Conservation (phyloP, 2,113 vertebrate genomes). For the Spilogale gracilis region DNA sequence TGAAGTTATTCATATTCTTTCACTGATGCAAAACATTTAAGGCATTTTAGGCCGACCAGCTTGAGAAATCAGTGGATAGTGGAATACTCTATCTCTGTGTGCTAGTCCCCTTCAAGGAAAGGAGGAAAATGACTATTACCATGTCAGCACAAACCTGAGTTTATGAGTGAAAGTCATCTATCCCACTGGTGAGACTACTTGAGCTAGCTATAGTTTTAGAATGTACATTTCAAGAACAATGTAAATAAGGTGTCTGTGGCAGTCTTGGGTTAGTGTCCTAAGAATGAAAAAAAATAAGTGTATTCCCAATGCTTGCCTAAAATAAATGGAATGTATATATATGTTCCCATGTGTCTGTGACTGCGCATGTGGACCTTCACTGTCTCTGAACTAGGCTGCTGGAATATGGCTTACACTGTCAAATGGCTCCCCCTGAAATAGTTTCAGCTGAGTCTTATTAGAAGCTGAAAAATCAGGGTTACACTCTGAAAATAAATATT, state of each 20-base stretch:
- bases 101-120: background rate
- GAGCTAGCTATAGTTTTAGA: slow-evolving; percentile 11
- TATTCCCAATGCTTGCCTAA: background rate
- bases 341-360: background rate
- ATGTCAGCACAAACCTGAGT: background rate
- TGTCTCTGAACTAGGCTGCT: slow-evolving; percentile 41
- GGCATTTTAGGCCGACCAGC: background rate
- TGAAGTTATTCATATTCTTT: background rate
- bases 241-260: background rate
- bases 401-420: background rate
- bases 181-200: background rate
- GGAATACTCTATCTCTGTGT: background rate
- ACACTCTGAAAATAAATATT: slow-evolving; percentile 67
- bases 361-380: background rate
- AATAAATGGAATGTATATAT: background rate
- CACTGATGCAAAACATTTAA: background rate
- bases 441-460: slow-evolving; percentile 57
- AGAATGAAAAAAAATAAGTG: background rate
- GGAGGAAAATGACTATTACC: background rate
- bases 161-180: slow-evolving; percentile 14
- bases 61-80: background rate
- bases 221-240: background rate
- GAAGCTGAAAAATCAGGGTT: slow-evolving; percentile 33
- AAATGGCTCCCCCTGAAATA: background rate
- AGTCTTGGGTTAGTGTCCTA: background rate